These are phyloP conservation scores for Delichon dasypus DNA, from an alignment of 2,797 vertebrate genomes.

Conservation along the genomic window DNA sequence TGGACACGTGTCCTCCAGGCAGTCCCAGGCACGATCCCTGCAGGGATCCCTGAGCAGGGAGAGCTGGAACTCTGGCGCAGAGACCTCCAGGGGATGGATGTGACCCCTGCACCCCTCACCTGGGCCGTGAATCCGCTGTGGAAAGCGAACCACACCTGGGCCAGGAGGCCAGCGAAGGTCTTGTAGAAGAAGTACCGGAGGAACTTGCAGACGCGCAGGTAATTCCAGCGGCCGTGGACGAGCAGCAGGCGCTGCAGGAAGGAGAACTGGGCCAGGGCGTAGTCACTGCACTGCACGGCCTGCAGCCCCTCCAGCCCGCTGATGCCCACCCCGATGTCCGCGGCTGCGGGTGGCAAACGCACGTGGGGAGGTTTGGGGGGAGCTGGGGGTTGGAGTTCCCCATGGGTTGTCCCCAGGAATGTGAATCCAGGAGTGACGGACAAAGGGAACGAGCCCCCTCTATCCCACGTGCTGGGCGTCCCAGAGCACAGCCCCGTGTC, in stretches of 20 bases:
- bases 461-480: fast-evolving
- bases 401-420: not conserved
- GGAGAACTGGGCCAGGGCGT: conserved; percentile 86
- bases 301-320: conserved; percentile 88
- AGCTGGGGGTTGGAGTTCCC: not conserved
- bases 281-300: conserved; percentile 91
- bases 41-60: not conserved
- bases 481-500: not conserved
- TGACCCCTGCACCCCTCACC: conserved; percentile 65
- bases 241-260: conserved; percentile 88
- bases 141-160: conserved; percentile 89
- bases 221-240: conserved; percentile 92
- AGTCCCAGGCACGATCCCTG: fast-evolving
- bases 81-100: fast-evolving
- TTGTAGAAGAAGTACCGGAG: conserved; percentile 92
- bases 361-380: fast-evolving
- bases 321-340: conserved; percentile 90
- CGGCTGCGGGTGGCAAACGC: conserved; percentile 68
- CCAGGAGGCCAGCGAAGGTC: conserved; percentile 84
- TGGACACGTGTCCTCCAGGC: fast-evolving
- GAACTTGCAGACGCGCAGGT: conserved; percentile 86
- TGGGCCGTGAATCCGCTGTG: conserved; percentile 89
- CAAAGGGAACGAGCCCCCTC: not conserved
- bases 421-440: not conserved
- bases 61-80: fast-evolving